Percentiles rank a stretch among this genome's conserved stretches.
Evolutionary conservation across 2,888 invertebrate species (phyloP).

Genomic region (Thymelicus acteon): DNA sequence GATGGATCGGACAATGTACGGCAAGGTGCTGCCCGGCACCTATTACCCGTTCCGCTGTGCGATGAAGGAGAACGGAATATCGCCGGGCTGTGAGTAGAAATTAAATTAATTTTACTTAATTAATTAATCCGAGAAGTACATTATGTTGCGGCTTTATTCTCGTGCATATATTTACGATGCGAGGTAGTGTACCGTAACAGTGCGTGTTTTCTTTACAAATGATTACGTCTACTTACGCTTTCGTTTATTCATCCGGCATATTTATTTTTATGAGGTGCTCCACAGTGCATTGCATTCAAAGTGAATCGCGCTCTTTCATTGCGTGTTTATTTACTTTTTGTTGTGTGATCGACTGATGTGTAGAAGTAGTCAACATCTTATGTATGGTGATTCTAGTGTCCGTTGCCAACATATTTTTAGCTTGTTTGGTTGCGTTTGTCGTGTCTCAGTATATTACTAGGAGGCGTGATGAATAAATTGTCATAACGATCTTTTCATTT

Average conservation of each 20-base stretch:
- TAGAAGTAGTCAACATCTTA: constrained; percentile 44
- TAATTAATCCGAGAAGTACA: constrained; percentile 22
- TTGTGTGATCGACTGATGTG: constrained; percentile 47
- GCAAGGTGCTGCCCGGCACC: constrained; percentile 93
- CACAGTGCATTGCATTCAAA: constrained; percentile 56
- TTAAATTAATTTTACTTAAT: constrained; percentile 47
- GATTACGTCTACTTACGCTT: constrained; percentile 51
- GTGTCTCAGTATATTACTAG: constrained; percentile 46
- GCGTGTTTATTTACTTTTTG: constrained; percentile 53
- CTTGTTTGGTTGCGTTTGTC: constrained; percentile 45
- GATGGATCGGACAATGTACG: constrained; percentile 97
- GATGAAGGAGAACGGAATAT: constrained; percentile 91
- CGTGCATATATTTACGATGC: constrained; percentile 51
- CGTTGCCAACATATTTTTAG: constrained; percentile 67
- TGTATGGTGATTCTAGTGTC: constrained; percentile 58
- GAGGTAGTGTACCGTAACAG: constrained; percentile 44
- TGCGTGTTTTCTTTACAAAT: constrained; percentile 52
- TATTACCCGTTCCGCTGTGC: constrained; percentile 94
- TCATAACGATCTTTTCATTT: constrained; percentile 23
- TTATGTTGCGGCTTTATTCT: constrained; percentile 22
- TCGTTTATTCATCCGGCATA: constrained; percentile 55
- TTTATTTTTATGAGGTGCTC: constrained; percentile 64
- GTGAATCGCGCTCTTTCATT: constrained; percentile 43
- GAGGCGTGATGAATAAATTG: constrained; percentile 37
- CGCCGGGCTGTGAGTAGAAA: constrained; percentile 93